A percentile compares a stretch with the other conserved stretches of the same genome.
These are phyloP conservation scores for Myotis davidii DNA, from an alignment of 2,113 vertebrate species.

Conservation along the genomic window DNA sequence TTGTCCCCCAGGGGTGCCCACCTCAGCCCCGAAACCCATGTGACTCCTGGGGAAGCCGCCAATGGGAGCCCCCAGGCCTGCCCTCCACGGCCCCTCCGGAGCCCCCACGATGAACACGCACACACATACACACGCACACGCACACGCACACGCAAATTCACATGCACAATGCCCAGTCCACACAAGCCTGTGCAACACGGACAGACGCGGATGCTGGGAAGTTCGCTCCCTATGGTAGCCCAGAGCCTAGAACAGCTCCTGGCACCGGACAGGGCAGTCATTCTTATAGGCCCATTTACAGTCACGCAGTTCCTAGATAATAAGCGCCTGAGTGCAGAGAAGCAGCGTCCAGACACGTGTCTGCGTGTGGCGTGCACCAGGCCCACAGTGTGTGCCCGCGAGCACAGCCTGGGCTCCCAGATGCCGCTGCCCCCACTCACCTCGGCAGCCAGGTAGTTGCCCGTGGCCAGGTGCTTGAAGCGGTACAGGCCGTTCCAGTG, in stretches of 20 bases:
- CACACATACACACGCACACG: no score
- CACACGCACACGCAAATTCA: background rate
- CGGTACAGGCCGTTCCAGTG: constrained; percentile 98
- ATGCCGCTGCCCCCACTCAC: constrained; percentile 81
- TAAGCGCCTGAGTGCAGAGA: background rate
- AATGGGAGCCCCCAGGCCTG: background rate
- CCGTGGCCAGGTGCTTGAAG: constrained; percentile 97
- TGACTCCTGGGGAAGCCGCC: background rate
- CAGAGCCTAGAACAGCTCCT: background rate
- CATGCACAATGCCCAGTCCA: rapidly evolving
- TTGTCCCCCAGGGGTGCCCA: background rate
- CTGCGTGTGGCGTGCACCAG: rapidly evolving
- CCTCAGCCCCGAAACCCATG: background rate
- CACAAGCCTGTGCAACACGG: background rate
- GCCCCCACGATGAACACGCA: background rate
- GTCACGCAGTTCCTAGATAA: rapidly evolving
- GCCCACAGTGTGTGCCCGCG: rapidly evolving
- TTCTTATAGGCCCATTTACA: background rate
- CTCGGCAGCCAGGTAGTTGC: constrained; percentile 97
- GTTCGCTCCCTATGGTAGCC: background rate
- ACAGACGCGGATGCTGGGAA: background rate
- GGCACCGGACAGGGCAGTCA: rapidly evolving
- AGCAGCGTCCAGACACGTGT: background rate
- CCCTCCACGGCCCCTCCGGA: background rate
- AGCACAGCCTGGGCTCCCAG: background rate